Percentiles rank a stretch among this genome's conserved stretches.
Conservation (phyloP, 2,797 vertebrate genomes). For the Cossypha caffra region DNA sequence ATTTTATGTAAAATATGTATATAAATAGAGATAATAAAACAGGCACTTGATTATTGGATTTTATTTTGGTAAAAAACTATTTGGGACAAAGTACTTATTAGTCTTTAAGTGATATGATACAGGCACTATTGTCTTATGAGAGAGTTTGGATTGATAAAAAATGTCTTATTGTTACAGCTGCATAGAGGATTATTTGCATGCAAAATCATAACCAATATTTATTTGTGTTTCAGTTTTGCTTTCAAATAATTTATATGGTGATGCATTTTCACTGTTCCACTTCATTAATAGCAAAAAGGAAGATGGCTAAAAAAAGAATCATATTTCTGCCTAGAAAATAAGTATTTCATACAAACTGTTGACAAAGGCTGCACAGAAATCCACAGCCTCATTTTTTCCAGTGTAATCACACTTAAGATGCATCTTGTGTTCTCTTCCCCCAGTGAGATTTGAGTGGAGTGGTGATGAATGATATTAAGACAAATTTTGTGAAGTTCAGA, state of each 20-base stretch:
- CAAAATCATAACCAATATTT: background rate
- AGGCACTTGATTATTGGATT: background rate
- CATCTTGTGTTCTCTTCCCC: background rate
- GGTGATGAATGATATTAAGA: background rate
- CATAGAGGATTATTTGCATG: background rate
- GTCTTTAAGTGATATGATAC: background rate
- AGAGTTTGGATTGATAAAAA: background rate
- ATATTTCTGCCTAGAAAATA: background rate
- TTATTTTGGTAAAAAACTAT: background rate
- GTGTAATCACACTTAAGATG: background rate
- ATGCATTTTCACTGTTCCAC: background rate
- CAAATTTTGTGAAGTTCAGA: background rate
- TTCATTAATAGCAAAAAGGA: background rate
- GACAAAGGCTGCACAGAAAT: background rate
- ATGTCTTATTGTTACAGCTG: background rate
- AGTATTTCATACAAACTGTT: background rate
- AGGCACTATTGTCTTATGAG: background rate
- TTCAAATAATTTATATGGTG: background rate
- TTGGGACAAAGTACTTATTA: background rate
- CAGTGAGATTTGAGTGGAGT: background rate
- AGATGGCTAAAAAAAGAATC: background rate
- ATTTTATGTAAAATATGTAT: background rate
- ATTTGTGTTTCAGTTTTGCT: background rate
- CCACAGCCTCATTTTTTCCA: background rate
- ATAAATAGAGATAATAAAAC: background rate